phyloP scores from a whole-genome alignment of 2,888 invertebrate species.

The Drosophila heteroneura region DNA sequence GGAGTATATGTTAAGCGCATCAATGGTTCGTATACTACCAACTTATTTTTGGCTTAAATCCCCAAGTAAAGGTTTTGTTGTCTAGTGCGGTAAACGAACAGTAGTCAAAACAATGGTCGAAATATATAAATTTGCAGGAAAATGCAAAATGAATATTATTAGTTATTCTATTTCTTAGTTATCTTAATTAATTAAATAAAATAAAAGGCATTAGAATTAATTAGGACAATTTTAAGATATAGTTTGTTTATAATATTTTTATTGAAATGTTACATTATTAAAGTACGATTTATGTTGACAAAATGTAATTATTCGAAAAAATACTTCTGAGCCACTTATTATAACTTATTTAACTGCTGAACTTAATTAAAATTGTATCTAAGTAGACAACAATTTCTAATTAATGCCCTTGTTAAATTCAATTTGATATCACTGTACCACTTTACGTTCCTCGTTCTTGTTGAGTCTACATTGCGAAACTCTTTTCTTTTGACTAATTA shows the following conservation, averaged over 20 bases:
- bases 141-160: too few species aligned
- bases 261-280: not conserved
- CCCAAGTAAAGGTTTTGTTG: not conserved
- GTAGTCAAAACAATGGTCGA: not conserved
- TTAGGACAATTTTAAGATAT: not conserved
- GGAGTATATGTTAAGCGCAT: slow-evolving; percentile 25
- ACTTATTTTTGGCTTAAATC: slow-evolving; percentile 1
- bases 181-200: not conserved
- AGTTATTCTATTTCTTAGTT: not conserved
- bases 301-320: not conserved
- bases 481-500: slow-evolving; percentile 44
- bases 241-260: not conserved
- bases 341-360: not conserved
- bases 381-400: not conserved
- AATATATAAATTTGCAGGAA: not conserved
- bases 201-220: not conserved
- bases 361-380: not conserved
- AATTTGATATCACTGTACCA: slow-evolving; percentile 9
- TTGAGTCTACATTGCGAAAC: slow-evolving; percentile 6
- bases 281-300: not conserved
- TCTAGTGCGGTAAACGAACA: slow-evolving; percentile 1
- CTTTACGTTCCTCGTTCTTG: not conserved
- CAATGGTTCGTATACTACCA: slow-evolving; percentile 15
- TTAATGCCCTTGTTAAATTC: not conserved
- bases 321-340: not conserved